Evolutionary conservation across 2,113 vertebrate species (phyloP).

Genomic region (Dolichotis patagonum): DNA sequence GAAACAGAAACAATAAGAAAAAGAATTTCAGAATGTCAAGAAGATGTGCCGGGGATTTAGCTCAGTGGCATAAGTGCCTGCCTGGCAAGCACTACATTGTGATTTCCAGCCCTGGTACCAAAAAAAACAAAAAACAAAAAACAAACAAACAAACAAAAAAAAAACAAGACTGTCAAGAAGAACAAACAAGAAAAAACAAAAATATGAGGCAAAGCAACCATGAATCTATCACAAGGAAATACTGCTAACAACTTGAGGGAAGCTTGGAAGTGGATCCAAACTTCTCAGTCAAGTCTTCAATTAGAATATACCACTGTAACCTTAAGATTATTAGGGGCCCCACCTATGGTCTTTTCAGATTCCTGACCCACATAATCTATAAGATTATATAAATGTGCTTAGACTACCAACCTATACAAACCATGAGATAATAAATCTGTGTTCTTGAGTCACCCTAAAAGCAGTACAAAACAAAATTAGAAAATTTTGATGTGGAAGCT

Average conservation of each 20-base stretch:
- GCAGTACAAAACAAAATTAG: not conserved
- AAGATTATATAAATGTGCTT: no score
- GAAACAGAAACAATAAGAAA: not conserved
- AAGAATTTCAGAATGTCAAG: not conserved
- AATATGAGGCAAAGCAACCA: not conserved
- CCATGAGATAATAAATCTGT: not conserved
- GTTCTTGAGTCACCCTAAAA: not conserved
- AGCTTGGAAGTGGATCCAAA: not conserved
- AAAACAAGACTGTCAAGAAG: no score
- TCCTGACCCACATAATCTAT: not conserved
- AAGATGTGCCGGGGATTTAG: no score
- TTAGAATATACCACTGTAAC: not conserved
- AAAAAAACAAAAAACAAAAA: no score
- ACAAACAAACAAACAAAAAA: no score
- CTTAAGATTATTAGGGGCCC: not conserved
- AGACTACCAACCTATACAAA: no score
- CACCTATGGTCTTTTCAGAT: not conserved
- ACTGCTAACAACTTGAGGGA: not conserved
- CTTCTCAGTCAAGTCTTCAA: not conserved
- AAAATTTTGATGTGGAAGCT: not conserved
- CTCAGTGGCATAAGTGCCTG: no score
- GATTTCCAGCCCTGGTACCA: no score
- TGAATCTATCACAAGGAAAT: not conserved
- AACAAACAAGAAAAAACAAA: not conserved
- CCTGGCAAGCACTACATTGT: no score